Evolutionary conservation across 2,113 vertebrate species (phyloP).

Genomic region (Galbula dea): DNA sequence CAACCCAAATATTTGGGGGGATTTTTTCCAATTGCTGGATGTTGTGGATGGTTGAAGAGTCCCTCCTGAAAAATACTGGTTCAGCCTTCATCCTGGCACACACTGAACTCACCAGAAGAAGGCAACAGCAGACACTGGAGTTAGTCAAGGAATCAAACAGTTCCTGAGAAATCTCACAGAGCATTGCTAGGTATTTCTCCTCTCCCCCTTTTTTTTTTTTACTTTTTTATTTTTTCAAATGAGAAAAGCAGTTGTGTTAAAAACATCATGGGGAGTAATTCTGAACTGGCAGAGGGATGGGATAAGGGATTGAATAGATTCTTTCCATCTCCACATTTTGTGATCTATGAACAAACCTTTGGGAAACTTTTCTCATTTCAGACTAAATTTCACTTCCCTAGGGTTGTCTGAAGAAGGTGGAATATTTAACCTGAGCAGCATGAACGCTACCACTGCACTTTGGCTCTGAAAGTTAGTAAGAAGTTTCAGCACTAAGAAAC

Average conservation of each 20-base stretch:
- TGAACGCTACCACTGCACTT: background rate
- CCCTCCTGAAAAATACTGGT: background rate
- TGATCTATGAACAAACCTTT: constrained; percentile 45
- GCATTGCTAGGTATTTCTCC: background rate
- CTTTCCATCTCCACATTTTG: constrained; percentile 42
- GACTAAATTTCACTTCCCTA: background rate
- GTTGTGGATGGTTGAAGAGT: background rate
- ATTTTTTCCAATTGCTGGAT: constrained; percentile 8
- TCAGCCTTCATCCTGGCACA: background rate
- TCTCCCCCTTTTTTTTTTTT: accelerated
- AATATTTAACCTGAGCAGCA: background rate
- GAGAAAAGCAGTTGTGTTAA: constrained; percentile 47
- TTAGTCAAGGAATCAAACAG: background rate
- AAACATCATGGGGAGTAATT: constrained; percentile 43
- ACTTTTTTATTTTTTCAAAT: background rate
- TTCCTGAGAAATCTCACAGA: background rate
- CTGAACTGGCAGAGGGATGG: constrained; percentile 43
- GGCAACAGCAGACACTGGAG: background rate
- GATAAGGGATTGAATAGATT: constrained; percentile 38
- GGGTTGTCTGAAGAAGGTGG: background rate
- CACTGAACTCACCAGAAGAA: background rate
- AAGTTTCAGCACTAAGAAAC: background rate
- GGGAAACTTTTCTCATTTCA: constrained; percentile 28
- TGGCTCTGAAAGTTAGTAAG: background rate
- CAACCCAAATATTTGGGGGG: background rate